Evolutionary conservation across 2,113 vertebrate genomes (phyloP), one percentile per base, ranked within the genome.

Genomic region (Megaptera novaeangliae): DNA sequence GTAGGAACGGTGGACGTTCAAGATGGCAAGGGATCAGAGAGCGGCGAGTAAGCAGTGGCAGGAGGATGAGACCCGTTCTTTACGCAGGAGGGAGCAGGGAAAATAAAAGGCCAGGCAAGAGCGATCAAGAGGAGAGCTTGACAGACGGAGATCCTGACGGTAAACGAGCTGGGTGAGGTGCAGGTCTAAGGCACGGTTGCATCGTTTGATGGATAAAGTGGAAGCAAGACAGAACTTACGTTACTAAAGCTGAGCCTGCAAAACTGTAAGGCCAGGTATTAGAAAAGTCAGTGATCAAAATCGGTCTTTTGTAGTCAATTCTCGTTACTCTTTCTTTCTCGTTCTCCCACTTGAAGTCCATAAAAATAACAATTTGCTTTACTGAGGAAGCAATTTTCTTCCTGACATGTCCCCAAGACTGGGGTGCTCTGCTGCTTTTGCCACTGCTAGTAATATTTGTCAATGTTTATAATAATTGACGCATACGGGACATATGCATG

Each of bases 1-100:
- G 34, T 11, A 57, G 68, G 49, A 21, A 55, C 5, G 36, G 74
- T n/a, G 46, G 52, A 77, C 81, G 64, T 77, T 95, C 72, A 87
- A 72, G 72, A 95, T 93, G 94, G 95, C 89, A 83, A 64, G 69
- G 39, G 86, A 96, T 89, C 74, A 90, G 92, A 97, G 72, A 61
- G 80, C 20, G 6, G 89, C 66, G 96, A 96, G 83, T 94, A 46
- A 66, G 92, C 69, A 36, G 39, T 52, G 86, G 39, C 81, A 96
- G 23, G 69, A 88, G 81, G 89, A 94, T 63, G 36, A 89, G 31
- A 41, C 72, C 36, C 34, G 80, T 59, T 74, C 75, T 95, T 36
- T 39, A 17, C 27, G 81, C 0, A 0, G 44, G 83, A 91, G 57
- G 63, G 85, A 61, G 89, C 7, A 17, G 36, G 74, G 39, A 72